phyloP scores from a whole-genome alignment of 1,140 invertebrate species.

The Panagrolaimus sp. region DNA sequence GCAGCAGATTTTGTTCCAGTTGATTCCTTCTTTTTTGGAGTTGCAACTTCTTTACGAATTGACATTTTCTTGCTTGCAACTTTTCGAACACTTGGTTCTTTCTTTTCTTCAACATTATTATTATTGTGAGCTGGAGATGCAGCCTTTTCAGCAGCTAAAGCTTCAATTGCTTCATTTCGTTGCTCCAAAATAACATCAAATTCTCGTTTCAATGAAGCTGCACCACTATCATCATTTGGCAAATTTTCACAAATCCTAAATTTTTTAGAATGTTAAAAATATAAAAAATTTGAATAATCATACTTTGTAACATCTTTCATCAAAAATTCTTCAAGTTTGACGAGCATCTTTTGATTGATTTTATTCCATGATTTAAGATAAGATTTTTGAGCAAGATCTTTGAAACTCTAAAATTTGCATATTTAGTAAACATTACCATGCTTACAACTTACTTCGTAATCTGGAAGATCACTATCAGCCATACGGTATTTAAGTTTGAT shows the following conservation, averaged over 20 bases:
- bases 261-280: no score
- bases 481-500: neutral
- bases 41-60: neutral
- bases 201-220: neutral
- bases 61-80: neutral
- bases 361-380: slow-evolving; percentile 10
- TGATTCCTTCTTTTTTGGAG: neutral
- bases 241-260: no score
- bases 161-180: no score
- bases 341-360: neutral
- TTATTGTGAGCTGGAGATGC: neutral
- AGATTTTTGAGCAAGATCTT: slow-evolving; percentile 1
- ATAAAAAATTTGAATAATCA: no score
- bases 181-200: neutral
- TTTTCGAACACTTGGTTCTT: neutral
- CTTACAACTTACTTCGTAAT: no score
- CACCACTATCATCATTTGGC: no score
- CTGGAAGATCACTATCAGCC: neutral
- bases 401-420: neutral
- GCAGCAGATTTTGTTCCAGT: neutral
- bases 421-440: no score
- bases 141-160: neutral
- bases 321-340: slow-evolving; percentile 16
- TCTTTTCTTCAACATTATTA: neutral
- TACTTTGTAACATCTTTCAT: slow-evolving; percentile 19